Evolutionary conservation across 1,140 invertebrate genomes (phyloP).

Genomic region (Drosophila pandora): DNA sequence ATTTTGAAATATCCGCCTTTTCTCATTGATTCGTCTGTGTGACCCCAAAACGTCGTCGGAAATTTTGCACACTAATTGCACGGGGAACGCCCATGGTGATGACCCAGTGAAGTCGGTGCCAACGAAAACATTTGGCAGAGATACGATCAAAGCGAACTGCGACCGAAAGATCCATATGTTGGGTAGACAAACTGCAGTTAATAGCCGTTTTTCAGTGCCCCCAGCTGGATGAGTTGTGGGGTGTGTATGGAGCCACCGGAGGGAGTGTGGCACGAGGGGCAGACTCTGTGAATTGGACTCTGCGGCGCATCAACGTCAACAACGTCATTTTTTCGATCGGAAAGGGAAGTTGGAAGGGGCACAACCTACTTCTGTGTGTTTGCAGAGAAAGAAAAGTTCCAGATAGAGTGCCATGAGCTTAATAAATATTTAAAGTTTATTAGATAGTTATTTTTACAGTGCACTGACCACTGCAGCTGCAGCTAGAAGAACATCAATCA

Average conservation of each 20-base stretch:
- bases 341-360: constrained; percentile 29
- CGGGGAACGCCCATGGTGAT: constrained; percentile 52
- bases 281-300: constrained; percentile 21
- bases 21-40: constrained; percentile 12
- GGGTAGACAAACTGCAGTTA: constrained; percentile 62
- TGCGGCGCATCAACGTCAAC: constrained; percentile 75
- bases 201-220: constrained; percentile 39
- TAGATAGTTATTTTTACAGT: constrained; percentile 17
- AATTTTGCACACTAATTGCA: constrained; percentile 42
- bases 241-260: background rate
- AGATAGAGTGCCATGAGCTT: background rate
- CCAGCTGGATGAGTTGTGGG: background rate
- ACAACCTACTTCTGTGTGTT: constrained; percentile 63
- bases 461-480: constrained; percentile 34
- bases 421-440: background rate
- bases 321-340: constrained; percentile 55
- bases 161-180: constrained; percentile 58
- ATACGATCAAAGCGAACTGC: constrained; percentile 74
- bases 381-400: constrained; percentile 11
- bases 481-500: constrained; percentile 65
- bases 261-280: constrained; percentile 3
- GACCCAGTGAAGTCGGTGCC: constrained; percentile 65
- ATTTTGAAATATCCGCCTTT: constrained; percentile 2
- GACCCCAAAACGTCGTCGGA: constrained; percentile 39
- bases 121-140: constrained; percentile 65